phyloP scores from a whole-genome alignment of 1,140 invertebrate genomes.

The Sitophilus oryzae region DNA sequence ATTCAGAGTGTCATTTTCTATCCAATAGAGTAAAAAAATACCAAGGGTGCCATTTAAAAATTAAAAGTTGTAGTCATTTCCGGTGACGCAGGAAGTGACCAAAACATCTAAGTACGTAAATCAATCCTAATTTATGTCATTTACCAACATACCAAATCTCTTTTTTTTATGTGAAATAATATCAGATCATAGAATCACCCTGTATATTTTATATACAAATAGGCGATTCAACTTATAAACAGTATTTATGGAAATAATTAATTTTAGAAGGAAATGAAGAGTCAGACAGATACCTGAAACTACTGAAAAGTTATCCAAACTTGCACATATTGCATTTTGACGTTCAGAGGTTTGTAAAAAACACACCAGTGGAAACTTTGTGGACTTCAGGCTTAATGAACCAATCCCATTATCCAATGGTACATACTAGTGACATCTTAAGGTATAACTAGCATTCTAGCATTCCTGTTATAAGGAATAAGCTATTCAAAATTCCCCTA shows the following conservation, averaged over 20 bases:
- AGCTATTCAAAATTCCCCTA: too few relatives aligned
- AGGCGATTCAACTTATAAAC: neutral
- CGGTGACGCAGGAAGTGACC: too few relatives aligned
- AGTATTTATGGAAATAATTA: neutral
- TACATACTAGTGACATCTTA: constrained; percentile 61
- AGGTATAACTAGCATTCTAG: constrained; percentile 27
- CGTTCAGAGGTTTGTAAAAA: constrained; percentile 50
- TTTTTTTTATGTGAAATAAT: too few relatives aligned
- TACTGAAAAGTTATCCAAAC: constrained; percentile 53
- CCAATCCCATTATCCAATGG: constrained; percentile 49
- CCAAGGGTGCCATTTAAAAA: too few relatives aligned
- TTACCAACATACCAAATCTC: too few relatives aligned
- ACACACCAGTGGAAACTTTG: constrained; percentile 57
- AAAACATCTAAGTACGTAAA: too few relatives aligned
- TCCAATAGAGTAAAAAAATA: too few relatives aligned
- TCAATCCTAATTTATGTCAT: too few relatives aligned
- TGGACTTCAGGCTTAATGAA: constrained; percentile 50
- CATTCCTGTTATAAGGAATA: neutral
- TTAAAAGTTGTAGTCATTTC: too few relatives aligned
- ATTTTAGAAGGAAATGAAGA: constrained; percentile 30
- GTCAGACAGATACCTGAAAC: constrained; percentile 41
- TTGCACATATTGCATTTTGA: constrained; percentile 51
- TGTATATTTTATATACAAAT: neutral
- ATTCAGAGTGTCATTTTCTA: too few relatives aligned
- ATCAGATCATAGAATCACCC: too few relatives aligned